Conservation (phyloP, 2,113 vertebrate species). For the Chloebia gouldiae region DNA sequence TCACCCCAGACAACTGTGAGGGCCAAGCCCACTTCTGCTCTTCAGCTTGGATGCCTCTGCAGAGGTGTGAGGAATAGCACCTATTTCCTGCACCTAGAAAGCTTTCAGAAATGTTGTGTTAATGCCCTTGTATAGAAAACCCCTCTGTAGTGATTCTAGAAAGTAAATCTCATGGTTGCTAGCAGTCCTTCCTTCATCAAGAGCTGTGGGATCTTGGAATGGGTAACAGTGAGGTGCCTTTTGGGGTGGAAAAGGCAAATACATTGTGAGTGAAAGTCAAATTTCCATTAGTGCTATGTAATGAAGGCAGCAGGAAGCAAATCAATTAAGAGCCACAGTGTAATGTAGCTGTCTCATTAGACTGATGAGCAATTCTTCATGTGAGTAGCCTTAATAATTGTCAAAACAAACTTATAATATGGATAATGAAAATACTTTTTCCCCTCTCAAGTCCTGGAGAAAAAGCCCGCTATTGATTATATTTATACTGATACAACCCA, state of each 20-base stretch:
- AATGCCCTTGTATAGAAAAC: not conserved
- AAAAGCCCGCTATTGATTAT: slow-evolving; percentile 21
- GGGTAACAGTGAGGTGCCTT: not conserved
- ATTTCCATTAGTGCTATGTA: slow-evolving; percentile 49
- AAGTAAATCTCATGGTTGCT: not conserved
- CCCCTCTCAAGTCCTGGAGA: not conserved
- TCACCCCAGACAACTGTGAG: not conserved
- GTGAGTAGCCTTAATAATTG: slow-evolving; percentile 34
- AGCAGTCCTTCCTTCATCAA: not conserved
- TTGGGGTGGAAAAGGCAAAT: slow-evolving; percentile 33
- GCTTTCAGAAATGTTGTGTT: not conserved
- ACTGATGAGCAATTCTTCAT: slow-evolving; percentile 38
- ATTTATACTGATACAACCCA: not conserved
- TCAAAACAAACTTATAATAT: slow-evolving; percentile 57
- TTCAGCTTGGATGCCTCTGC: not conserved
- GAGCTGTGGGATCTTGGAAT: not conserved
- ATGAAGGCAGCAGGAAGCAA: slow-evolving; percentile 49
- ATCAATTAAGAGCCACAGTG: slow-evolving; percentile 45
- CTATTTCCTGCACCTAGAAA: not conserved
- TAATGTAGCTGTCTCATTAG: slow-evolving; percentile 32
- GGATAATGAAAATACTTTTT: slow-evolving; percentile 50
- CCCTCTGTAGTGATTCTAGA: not conserved
- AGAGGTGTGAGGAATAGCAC: not conserved
- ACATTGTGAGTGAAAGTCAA: not conserved
- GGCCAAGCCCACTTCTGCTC: not conserved